Evolutionary conservation across 2,888 invertebrate genomes (phyloP).

Genomic region (Alloscopus bannaensis): DNA sequence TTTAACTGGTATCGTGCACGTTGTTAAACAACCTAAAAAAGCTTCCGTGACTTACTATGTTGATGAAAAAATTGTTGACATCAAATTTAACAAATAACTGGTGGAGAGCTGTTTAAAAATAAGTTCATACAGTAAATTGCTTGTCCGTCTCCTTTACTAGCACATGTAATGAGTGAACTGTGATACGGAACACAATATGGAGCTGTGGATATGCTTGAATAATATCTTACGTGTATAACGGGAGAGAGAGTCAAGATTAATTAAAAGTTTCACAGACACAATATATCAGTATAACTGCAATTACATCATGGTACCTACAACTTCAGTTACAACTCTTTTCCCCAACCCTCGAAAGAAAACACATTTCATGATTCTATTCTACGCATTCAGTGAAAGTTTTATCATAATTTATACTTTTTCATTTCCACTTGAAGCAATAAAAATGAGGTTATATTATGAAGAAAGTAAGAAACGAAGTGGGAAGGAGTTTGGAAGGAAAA

Average conservation of each 20-base stretch:
- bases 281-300: constrained; percentile 58
- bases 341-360: constrained; percentile 21
- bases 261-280: constrained; percentile 57
- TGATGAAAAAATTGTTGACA: too few species aligned
- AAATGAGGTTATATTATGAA: constrained; percentile 56
- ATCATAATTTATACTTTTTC: constrained; percentile 64
- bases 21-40: too few species aligned
- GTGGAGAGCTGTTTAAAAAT: too few species aligned
- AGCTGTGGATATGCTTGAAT: too few species aligned
- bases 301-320: constrained; percentile 40
- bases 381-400: constrained; percentile 58
- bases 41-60: too few species aligned
- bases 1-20: too few species aligned
- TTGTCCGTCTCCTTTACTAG: too few species aligned
- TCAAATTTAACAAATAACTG: too few species aligned
- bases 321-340: constrained; percentile 44
- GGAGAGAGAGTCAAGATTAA: constrained; percentile 60
- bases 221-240: too few species aligned
- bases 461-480: constrained; percentile 33
- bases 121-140: too few species aligned
- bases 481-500: constrained; percentile 37
- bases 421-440: constrained; percentile 61
- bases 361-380: constrained; percentile 51
- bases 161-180: too few species aligned
- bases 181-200: too few species aligned